Evolutionary conservation across 2,797 vertebrate genomes (phyloP).

Genomic region (Pantherophis alleghaniensis): DNA sequence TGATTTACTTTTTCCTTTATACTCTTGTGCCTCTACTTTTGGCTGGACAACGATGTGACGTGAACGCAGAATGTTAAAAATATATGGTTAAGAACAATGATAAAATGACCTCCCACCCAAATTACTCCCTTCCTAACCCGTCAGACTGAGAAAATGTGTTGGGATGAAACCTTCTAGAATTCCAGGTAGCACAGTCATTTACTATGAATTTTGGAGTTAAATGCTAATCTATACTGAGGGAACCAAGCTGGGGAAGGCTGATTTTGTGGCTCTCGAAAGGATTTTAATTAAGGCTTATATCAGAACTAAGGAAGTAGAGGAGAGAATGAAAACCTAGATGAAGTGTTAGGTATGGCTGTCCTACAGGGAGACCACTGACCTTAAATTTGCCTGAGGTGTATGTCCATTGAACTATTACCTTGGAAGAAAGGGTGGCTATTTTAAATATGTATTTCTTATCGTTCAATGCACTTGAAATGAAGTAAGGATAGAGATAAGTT

Average conservation of each 20-base stretch:
- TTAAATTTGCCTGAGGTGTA: background rate
- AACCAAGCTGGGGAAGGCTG: background rate
- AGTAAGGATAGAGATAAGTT: slow-evolving; percentile 1
- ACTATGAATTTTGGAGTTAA: background rate
- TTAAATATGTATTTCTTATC: slow-evolving; percentile 30
- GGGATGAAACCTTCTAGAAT: background rate
- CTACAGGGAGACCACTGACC: background rate
- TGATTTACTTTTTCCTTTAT: background rate
- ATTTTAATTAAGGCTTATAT: background rate
- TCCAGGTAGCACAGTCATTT: background rate
- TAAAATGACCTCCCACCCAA: background rate
- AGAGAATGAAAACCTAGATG: too few relatives aligned
- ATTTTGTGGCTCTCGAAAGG: background rate
- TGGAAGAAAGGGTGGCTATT: background rate
- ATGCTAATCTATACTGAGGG: background rate
- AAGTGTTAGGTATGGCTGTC: background rate
- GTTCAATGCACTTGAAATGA: background rate
- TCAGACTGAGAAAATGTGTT: background rate
- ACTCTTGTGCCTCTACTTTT: background rate
- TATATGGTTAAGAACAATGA: background rate
- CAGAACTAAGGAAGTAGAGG: background rate
- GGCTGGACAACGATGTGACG: background rate
- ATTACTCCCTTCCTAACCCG: background rate
- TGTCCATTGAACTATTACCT: slow-evolving; percentile 14
- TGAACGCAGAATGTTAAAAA: background rate